A percentile compares a stretch with the other conserved stretches of the same genome.
Evolutionary conservation across 2,888 invertebrate species (phyloP).

Genomic region (Leptodirus hochenwartii): DNA sequence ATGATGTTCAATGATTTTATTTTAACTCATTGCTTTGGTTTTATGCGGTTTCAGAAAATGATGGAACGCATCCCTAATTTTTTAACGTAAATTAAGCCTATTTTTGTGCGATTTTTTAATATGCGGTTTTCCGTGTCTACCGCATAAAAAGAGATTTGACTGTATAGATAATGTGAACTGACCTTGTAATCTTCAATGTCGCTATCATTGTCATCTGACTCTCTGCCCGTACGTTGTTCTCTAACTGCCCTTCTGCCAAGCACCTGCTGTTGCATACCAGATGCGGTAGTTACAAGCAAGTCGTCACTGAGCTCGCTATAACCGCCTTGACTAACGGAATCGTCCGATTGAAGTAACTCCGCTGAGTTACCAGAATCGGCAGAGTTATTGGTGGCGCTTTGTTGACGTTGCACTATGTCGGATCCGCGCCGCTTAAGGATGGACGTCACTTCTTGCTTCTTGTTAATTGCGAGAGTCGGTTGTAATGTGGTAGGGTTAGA

Average conservation of each 20-base stretch:
- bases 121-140: too few relatives aligned
- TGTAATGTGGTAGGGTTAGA: conserved; percentile 25
- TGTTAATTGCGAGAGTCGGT: conserved; percentile 14
- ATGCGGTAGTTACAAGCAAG: too few relatives aligned
- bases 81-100: too few relatives aligned
- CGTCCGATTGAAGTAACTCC: conserved; percentile 45
- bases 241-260: conserved; percentile 43
- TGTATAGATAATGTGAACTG: conserved; percentile 23
- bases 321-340: conserved; percentile 48
- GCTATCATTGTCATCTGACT: conserved; percentile 55
- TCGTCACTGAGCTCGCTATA: conserved; percentile 47
- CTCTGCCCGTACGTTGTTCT: too few relatives aligned
- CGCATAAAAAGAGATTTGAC: too few relatives aligned
- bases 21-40: too few relatives aligned
- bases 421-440: conserved; percentile 38
- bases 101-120: too few relatives aligned
- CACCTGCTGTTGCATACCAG: too few relatives aligned
- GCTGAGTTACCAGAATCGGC: conserved; percentile 30
- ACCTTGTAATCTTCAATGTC: conserved; percentile 52
- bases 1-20: too few relatives aligned
- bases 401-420: conserved; percentile 28
- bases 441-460: conserved; percentile 31
- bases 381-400: conserved; percentile 3
- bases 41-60: too few relatives aligned
- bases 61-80: too few relatives aligned